Evolutionary conservation across 2,113 vertebrate genomes (phyloP).

Genomic region (Gadus chalcogrammus): DNA sequence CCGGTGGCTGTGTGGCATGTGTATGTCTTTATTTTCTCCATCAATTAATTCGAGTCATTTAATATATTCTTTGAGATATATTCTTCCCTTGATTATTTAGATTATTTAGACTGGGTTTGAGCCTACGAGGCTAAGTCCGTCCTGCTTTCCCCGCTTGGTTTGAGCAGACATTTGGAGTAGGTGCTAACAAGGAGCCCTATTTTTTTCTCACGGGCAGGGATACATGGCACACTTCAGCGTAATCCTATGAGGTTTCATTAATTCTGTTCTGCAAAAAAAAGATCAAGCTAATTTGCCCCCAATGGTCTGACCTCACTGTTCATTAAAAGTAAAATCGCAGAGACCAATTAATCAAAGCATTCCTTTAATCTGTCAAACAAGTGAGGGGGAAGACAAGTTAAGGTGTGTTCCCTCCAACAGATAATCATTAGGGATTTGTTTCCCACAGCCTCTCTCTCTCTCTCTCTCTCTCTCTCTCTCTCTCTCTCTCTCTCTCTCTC

Average conservation of each 20-base stretch:
- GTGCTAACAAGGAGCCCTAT: slow-evolving; percentile 14
- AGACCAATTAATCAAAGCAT: slow-evolving; percentile 73
- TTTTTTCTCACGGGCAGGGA: slow-evolving; percentile 29
- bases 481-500: neutral
- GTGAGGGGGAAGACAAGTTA: slow-evolving; percentile 26
- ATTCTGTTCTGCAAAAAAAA: slow-evolving; percentile 62
- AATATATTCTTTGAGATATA: too few relatives aligned
- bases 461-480: neutral
- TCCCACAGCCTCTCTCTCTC: slow-evolving; percentile 15
- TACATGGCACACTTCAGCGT: slow-evolving; percentile 43
- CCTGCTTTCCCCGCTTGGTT: slow-evolving; percentile 17
- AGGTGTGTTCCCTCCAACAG: slow-evolving; percentile 41
- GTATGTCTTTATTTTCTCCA: too few relatives aligned
- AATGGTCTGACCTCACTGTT: slow-evolving; percentile 64
- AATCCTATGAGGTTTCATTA: slow-evolving; percentile 65
- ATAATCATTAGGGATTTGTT: slow-evolving; percentile 48
- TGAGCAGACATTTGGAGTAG: slow-evolving; percentile 42
- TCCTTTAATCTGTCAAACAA: slow-evolving; percentile 66
- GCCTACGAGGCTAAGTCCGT: slow-evolving; percentile 33
- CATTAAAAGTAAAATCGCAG: slow-evolving; percentile 72
- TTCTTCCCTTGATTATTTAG: slow-evolving; percentile 8
- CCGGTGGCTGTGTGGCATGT: too few relatives aligned
- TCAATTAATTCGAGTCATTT: too few relatives aligned
- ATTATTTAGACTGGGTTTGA: slow-evolving; percentile 27
- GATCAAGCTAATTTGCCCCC: slow-evolving; percentile 70